Base-by-base conservation (phyloP, 2,113 vertebrate genomes). In the Noctilio leporinus region DNA sequence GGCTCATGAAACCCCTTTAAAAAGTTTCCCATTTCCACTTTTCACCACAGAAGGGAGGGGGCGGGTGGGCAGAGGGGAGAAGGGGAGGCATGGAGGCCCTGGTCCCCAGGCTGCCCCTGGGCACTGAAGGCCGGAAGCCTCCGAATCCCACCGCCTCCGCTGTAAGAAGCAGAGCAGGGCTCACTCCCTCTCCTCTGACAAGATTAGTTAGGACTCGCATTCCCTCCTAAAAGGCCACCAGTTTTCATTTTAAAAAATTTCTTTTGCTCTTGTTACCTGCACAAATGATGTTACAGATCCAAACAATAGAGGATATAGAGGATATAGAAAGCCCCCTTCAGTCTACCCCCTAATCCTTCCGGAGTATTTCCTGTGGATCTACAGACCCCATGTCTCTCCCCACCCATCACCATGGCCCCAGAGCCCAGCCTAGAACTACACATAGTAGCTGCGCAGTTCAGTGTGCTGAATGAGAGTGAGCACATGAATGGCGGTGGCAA, bases 111-210 rank as follows among this genome's bases (percentile, higher is more conserved):
- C 45, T 51, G 77, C 55, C 1, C 4, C 28, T 7, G 64, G 45
- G 5, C 0, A 2, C 11, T 5, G 69, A 14, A 30, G 24, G 12
- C 3, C 2, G 51, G 17, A 17, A 33, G 49, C 26, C 17, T 1
- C 1, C 5, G 3, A 80, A 5, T 20, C n/a, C 47, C 7, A 0
- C 20, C 49, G 59, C 11, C 14, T 51, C 15, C 22, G 8, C 7
- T 1, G 10, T 38, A 30, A 30, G 15, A 17, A n/a, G n/a, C 8
- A 19, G 8, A 51, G 17, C 2, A 2, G 16, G 35, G 26, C 73
- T 76, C 28, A 28, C 6, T 30, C 38, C 51, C 28, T 69, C 47
- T 10, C 38, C 26, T 15, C 10, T 6, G 4, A 38, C 81, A 17
- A 67, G 28, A 76, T 40, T 67, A 87, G 16, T 26, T 51, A 15